Percentiles rank a stretch among this genome's conserved stretches.
Conservation (phyloP, 2,113 vertebrate species). For the Datnioides undecimradiatus region DNA sequence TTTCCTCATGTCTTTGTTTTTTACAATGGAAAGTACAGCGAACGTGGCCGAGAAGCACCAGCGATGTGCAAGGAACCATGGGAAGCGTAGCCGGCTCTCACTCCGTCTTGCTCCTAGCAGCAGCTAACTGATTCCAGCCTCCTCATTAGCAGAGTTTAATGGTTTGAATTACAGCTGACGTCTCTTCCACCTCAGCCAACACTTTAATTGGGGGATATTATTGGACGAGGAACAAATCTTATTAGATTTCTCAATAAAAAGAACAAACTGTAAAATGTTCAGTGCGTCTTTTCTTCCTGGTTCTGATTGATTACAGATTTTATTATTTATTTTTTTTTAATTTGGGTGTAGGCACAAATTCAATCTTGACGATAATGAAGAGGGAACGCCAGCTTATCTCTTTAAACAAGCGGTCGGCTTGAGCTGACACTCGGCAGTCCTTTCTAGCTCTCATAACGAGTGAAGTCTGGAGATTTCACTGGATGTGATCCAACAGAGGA, state of each 20-base stretch:
- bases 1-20: background rate
- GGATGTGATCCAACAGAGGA: constrained; percentile 3
- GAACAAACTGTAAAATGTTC: constrained; percentile 55
- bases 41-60: background rate
- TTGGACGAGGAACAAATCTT: constrained; percentile 61
- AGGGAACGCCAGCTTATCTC: constrained; percentile 6
- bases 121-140: constrained; percentile 42
- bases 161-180: constrained; percentile 60
- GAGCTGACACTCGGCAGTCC: background rate
- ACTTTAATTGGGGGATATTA: constrained; percentile 59
- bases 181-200: constrained; percentile 41
- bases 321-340: constrained; percentile 36
- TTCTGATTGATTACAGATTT: constrained; percentile 23
- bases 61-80: constrained; percentile 7
- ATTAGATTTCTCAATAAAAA: constrained; percentile 59
- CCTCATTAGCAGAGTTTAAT: constrained; percentile 68
- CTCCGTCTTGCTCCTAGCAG: constrained; percentile 24
- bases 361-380: constrained; percentile 15
- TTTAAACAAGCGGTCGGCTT: constrained; percentile 6
- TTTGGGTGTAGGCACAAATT: constrained; percentile 28
- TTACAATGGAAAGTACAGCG: background rate
- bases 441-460: background rate
- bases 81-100: background rate
- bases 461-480: constrained; percentile 29
- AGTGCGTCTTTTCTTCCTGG: constrained; percentile 26